A percentile compares a stretch with the other conserved stretches of the same genome.
phyloP scores from a whole-genome alignment of 2,113 vertebrate genomes.

The Aptenodytes patagonicus region DNA sequence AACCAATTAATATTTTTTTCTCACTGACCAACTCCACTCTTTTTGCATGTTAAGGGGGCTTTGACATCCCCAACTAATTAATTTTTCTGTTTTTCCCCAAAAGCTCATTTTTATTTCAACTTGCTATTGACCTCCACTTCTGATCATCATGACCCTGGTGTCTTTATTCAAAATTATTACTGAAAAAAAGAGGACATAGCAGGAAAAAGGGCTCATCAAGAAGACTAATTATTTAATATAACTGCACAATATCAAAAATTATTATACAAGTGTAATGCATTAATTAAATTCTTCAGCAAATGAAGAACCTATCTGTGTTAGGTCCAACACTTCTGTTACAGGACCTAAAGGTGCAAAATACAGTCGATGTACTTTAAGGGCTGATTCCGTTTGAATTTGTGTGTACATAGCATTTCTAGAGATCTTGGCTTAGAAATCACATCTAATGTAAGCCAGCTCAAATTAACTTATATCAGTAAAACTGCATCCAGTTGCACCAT shows the following conservation, averaged over 20 bases:
- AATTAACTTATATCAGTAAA: not conserved
- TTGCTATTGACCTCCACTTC: conserved; percentile 31
- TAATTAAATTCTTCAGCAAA: conserved; percentile 28
- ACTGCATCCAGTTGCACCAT: not conserved
- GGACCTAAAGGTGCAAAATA: not conserved
- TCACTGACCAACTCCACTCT: not conserved
- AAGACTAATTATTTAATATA: conserved; percentile 23
- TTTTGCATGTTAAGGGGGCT: conserved; percentile 3
- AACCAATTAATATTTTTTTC: conserved; percentile 38
- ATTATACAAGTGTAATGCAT: not conserved
- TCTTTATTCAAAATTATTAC: conserved; percentile 12
- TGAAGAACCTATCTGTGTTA: not conserved
- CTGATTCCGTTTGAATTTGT: not conserved
- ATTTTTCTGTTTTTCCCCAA: conserved; percentile 18
- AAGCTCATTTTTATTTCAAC: conserved; percentile 26
- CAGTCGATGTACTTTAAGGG: not conserved
- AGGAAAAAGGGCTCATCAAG: not conserved
- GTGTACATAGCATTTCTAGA: not conserved
- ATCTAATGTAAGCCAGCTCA: not conserved
- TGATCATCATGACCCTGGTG: not conserved
- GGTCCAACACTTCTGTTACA: not conserved
- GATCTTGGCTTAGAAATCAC: not conserved
- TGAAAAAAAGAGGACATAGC: not conserved
- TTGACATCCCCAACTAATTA: conserved; percentile 47
- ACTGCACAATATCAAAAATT: not conserved